Conservation (phyloP, 2,888 invertebrate genomes). For the Rhaphigaster nebulosa region DNA sequence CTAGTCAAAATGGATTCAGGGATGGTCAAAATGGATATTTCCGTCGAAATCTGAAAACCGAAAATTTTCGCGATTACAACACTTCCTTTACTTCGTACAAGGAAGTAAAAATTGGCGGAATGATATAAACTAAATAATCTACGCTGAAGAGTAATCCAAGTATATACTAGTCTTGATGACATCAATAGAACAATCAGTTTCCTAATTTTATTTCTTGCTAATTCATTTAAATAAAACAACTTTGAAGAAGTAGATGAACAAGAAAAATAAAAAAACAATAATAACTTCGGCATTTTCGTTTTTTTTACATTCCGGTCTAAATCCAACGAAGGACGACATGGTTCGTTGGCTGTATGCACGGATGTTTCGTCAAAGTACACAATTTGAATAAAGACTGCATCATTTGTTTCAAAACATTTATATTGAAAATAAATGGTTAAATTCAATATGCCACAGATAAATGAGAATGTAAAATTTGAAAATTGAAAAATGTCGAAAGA, state of each 20-base stretch:
- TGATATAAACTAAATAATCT: too few relatives aligned
- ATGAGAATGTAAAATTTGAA: neutral
- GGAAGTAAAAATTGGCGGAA: too few relatives aligned
- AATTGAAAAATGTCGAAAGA: neutral
- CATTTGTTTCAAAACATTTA: neutral
- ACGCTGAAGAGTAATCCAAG: too few relatives aligned
- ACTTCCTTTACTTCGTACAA: too few relatives aligned
- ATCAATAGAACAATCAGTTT: neutral
- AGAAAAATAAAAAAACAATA: neutral
- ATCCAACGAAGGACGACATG: slow-evolving; percentile 34
- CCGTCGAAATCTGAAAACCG: too few relatives aligned
- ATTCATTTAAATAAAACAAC: neutral
- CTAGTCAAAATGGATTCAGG: too few relatives aligned
- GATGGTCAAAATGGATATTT: too few relatives aligned
- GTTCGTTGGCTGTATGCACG: slow-evolving; percentile 1
- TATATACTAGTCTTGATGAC: too few relatives aligned
- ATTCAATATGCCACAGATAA: neutral
- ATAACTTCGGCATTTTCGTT: neutral
- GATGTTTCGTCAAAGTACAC: neutral
- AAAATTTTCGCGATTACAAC: too few relatives aligned
- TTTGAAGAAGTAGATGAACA: neutral
- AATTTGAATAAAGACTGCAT: neutral
- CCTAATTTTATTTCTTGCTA: neutral
- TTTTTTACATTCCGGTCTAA: neutral
- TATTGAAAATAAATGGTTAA: neutral